Evolutionary conservation across 2,797 vertebrate species (phyloP), one percentile per base, ranked within the genome.

Genomic region (Scolopax rusticola): DNA sequence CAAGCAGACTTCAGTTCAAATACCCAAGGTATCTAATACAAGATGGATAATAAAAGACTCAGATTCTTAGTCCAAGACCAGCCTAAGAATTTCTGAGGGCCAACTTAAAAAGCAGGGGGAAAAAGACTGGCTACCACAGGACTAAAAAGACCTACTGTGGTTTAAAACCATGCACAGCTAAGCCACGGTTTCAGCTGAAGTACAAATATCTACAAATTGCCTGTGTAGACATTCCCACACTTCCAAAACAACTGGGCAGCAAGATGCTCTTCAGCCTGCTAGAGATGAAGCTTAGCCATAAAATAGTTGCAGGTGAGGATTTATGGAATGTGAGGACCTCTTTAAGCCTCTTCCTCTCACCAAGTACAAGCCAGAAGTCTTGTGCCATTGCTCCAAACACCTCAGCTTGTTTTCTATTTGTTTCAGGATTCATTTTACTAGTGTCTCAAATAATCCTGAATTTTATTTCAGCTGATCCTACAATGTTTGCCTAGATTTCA

Each of bases 61-160:
- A 0, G 28, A 50, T 63, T 69, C 48, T 48, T 9, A 32, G 36
- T 33, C n/a, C 27, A 59, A 76, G 54, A 79, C 25, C 16, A 67
- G 25, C 47, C 70, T 16, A 12, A 36, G 41, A 50, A 61, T 53
- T 56, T 63, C 78, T 82, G n/a, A 63, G 38, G n/a, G 14, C 3
- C 11, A 68, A 0, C 12, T 27, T 40, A 73, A 78, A 82, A 57
- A 50, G 5, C 1, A 3, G 4, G 11, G 8, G 1, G 23, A 33
- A 24, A 4, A 51, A 45, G 32, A 36, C 20, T 65, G 59, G 51
- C 51, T 77, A 30, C 33, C 59, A 45, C 16, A 63, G 38, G 27
- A 15, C 57, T 38, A 12, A 25, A 50, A 14, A 69, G 18, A 87
- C 23, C 23, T 40, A 10, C 16, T 11, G 2, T 7, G 23, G 14